Evolutionary conservation across 2,888 invertebrate species (phyloP).

Genomic region (Toxonevra muliebris): DNA sequence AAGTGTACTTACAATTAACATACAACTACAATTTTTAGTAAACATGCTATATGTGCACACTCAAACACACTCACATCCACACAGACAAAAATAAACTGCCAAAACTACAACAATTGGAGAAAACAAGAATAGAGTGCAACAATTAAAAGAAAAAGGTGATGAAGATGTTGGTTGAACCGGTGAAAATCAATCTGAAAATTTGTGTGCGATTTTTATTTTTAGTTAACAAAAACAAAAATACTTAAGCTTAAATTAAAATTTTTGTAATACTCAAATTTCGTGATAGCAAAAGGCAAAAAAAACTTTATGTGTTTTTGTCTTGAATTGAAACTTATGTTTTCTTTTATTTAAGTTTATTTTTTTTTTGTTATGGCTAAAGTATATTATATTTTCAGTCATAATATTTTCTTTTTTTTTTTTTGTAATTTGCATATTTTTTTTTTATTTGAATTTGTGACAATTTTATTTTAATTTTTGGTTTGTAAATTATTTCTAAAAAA

Average conservation of each 20-base stretch:
- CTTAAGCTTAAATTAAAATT: constrained; percentile 36
- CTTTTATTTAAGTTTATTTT: constrained; percentile 20
- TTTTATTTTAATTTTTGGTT: constrained; percentile 9
- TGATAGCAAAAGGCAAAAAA: constrained; percentile 58
- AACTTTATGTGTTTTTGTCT: constrained; percentile 48
- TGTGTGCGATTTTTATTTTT: constrained; percentile 21
- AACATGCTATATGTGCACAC: not conserved
- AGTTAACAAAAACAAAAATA: constrained; percentile 13
- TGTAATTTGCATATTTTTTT: constrained; percentile 18
- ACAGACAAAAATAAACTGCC: too few species aligned
- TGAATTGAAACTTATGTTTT: constrained; percentile 30
- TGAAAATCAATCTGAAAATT: too few species aligned
- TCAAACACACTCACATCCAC: too few species aligned
- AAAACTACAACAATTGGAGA: too few species aligned
- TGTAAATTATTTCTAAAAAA: constrained; percentile 20
- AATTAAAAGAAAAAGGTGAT: constrained; percentile 1
- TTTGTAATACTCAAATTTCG: constrained; percentile 62
- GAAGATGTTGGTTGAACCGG: not conserved
- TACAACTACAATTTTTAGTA: constrained; percentile 38
- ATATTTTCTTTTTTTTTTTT: constrained; percentile 9
- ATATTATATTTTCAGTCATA: constrained; percentile 19
- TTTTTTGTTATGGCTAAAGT: constrained; percentile 34
- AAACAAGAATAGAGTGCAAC: not conserved
- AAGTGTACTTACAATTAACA: constrained; percentile 35
- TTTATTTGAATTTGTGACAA: constrained; percentile 15